These are phyloP conservation scores for Tragelaphus strepsiceros DNA, from an alignment of 2,113 vertebrate genomes.

Conservation along the genomic window DNA sequence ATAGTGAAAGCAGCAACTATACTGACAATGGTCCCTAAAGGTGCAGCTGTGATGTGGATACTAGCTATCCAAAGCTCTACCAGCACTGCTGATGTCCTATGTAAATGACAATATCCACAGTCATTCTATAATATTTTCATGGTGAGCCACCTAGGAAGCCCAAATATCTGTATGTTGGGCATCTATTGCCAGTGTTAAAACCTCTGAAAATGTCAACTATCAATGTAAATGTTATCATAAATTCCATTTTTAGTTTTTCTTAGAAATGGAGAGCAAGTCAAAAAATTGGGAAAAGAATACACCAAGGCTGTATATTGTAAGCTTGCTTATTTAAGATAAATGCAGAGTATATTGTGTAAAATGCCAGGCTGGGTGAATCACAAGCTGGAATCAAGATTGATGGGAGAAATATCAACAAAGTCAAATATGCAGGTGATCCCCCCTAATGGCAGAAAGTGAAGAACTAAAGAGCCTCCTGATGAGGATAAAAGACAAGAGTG, in stretches of 20 bases:
- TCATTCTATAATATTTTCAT: background rate
- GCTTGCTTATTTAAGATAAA: background rate
- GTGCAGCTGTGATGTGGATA: background rate
- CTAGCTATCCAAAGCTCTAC: fast-evolving
- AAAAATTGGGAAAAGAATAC: background rate
- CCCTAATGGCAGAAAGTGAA: background rate
- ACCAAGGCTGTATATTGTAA: background rate
- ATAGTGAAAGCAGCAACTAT: background rate
- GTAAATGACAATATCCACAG: too few relatives aligned
- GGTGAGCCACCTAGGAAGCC: background rate
- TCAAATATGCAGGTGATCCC: background rate
- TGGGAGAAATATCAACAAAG: background rate
- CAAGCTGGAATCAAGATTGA: background rate
- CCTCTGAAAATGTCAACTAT: background rate
- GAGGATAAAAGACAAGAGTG: background rate
- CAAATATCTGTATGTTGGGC: background rate
- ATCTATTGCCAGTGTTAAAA: background rate
- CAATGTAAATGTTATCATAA: background rate
- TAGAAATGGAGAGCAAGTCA: background rate
- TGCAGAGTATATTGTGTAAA: background rate
- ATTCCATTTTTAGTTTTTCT: background rate
- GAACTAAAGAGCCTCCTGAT: background rate
- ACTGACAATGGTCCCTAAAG: background rate
- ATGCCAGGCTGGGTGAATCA: background rate
- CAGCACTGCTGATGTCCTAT: background rate